Percentiles rank a stretch among this genome's conserved stretches.
Conservation (phyloP, 2,113 vertebrate genomes). For the Coptodon bakossiorum region DNA sequence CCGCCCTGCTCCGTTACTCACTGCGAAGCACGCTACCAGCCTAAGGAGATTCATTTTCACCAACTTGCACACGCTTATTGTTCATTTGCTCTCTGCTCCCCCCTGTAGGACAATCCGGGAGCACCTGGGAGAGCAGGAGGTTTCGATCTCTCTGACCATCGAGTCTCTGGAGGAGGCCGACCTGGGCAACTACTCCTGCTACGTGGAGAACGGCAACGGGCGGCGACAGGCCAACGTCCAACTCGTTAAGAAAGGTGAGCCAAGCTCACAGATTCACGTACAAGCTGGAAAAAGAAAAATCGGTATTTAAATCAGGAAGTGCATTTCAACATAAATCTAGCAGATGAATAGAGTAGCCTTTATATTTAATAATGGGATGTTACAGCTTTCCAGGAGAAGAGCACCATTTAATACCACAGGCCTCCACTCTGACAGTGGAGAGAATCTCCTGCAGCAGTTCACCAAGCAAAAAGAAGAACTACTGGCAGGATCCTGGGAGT, state of each 20-base stretch:
- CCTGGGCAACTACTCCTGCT: constrained; percentile 92
- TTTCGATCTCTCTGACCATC: constrained; percentile 85
- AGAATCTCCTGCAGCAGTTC: constrained; percentile 2
- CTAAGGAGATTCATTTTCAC: not conserved
- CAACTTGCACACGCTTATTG: not conserved
- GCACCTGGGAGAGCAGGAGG: constrained; percentile 94
- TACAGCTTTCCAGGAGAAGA: not conserved
- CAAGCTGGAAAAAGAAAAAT: not conserved
- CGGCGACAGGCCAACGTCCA: constrained; percentile 84
- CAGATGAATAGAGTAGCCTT: not conserved
- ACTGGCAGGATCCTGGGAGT: constrained; percentile 18
- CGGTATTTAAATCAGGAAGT: not conserved
- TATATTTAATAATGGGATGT: not conserved
- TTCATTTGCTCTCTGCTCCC: not conserved
- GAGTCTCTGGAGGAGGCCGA: constrained; percentile 87
- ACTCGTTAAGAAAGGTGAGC: constrained; percentile 84
- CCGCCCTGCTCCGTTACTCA: not conserved
- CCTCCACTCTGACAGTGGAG: constrained; percentile 15
- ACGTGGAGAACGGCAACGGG: constrained; percentile 90
- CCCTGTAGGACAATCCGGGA: constrained; percentile 84
- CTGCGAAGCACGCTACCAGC: not conserved
- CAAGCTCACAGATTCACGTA: too few relatives aligned
- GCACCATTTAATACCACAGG: not conserved
- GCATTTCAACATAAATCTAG: not conserved
- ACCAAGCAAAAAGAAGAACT: not conserved